Conservation (phyloP, 2,888 invertebrate species). For the Torymus tubicola region DNA sequence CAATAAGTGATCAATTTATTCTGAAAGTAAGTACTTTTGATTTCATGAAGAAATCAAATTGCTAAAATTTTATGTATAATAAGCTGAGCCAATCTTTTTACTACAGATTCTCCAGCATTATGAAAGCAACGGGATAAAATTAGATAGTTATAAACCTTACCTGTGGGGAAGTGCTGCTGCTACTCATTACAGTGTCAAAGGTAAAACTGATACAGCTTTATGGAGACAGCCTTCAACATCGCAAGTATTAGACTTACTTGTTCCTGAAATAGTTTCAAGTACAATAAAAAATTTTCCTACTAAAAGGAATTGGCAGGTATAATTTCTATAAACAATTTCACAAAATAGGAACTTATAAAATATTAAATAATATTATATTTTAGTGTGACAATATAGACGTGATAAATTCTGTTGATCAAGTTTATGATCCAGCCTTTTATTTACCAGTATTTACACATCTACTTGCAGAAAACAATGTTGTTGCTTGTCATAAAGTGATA, state of each 20-base stretch:
- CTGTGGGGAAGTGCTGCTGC: slow-evolving; percentile 91
- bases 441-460: slow-evolving; percentile 87
- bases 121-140: slow-evolving; percentile 82
- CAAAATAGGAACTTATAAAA: background rate
- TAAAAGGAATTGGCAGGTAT: slow-evolving; percentile 78
- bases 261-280: slow-evolving; percentile 80
- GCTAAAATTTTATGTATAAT: background rate
- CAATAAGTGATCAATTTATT: slow-evolving; percentile 83
- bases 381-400: slow-evolving; percentile 21
- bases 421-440: slow-evolving; percentile 91
- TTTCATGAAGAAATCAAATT: background rate
- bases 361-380: slow-evolving; percentile 2
- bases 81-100: slow-evolving; percentile 6
- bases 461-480: slow-evolving; percentile 85
- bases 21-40: slow-evolving; percentile 72
- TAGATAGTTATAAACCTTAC: slow-evolving; percentile 86
- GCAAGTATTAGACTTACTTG: slow-evolving; percentile 85
- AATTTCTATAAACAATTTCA: background rate
- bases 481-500: slow-evolving; percentile 84
- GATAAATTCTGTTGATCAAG: slow-evolving; percentile 68
- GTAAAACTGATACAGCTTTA: slow-evolving; percentile 79
- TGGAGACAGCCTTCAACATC: slow-evolving; percentile 85
- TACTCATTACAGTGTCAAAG: slow-evolving; percentile 85
- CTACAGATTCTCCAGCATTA: slow-evolving; percentile 83
- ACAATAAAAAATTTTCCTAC: slow-evolving; percentile 87